These are phyloP conservation scores for Chiroxiphia lanceolata DNA, from an alignment of 2,797 vertebrate species.

Conservation along the genomic window DNA sequence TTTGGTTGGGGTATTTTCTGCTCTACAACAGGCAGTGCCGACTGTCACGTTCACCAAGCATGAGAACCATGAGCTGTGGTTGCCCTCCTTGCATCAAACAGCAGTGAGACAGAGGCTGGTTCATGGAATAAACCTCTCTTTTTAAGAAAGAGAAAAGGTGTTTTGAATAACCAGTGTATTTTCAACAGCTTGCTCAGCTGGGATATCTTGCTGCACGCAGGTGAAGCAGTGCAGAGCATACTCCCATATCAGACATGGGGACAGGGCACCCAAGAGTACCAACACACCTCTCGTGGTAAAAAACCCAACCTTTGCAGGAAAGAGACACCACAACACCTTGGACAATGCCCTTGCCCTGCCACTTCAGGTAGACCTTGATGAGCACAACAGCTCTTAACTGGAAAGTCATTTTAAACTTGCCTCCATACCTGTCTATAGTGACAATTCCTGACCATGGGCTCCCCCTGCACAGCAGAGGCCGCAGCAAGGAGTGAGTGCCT, in stretches of 20 bases:
- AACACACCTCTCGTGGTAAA: background rate
- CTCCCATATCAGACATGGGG: rapidly evolving
- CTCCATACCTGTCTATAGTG: background rate
- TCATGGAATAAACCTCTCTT: background rate
- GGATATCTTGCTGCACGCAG: rapidly evolving
- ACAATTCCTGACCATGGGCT: rapidly evolving
- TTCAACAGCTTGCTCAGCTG: background rate
- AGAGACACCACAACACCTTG: no score
- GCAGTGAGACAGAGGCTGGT: background rate
- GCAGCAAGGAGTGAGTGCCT: rapidly evolving
- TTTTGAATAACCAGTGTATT: background rate
- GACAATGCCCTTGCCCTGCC: rapidly evolving
- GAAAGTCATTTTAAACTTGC: background rate
- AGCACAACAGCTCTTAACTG: background rate
- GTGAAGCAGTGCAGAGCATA: rapidly evolving
- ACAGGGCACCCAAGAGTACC: background rate
- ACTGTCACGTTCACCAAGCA: rapidly evolving
- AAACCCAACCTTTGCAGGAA: background rate
- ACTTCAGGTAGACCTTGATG: background rate
- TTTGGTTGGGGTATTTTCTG: background rate
- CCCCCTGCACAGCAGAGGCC: background rate
- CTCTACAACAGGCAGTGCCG: background rate
- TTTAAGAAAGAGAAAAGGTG: background rate
- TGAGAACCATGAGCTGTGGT: background rate
- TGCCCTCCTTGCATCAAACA: background rate